Evolutionary conservation across 2,888 invertebrate species (phyloP), one percentile per base, ranked within the genome.

Genomic region (Perithous albicinctus): DNA sequence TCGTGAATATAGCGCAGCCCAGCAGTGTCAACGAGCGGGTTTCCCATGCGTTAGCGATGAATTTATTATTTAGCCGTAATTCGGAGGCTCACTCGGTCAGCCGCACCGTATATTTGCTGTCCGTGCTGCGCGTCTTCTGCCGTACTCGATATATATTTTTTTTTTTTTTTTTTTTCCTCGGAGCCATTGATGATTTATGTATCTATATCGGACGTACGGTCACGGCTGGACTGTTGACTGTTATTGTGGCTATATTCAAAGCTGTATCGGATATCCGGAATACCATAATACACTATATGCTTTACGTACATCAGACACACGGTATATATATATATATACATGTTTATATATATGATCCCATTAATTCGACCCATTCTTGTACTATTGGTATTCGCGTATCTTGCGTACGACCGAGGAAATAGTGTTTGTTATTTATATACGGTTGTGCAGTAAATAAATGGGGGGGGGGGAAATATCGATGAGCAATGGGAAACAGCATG

Each of bases 221-320:
- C 66, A 51, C 67, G 35, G 48, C 32, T 67, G 48, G 20, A 32
- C 20, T 48, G 48, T 48, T 32, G 48, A 35, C 23, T 67, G 67
- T 51, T 67, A 51, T 12, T 23, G 12, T 51, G 3, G 51, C 20
- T 51, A 32, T 67, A 48, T 48, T 67, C 51, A 51, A 12, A 23
- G 51, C 12, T 23, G 23, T 10, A 4, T 51, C 51, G 10, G 23
- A 23, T 23, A 51, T 23, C 12, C 23, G 10, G 12, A 10, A 12
- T 4, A 12, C 20, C 2, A 23, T 51, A 23, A 51, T 23, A 7
- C 8, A 51, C 51, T 23, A 23, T 3, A 10, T 23, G 51, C 51
- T 46, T n/a, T 18, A 6, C 18, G 46, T 18, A 18, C 46, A 18
- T 6, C 18, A 41, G 20, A 23, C n/a, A n/a, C n/a, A n/a, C n/a